phyloP scores from a whole-genome alignment of 2,113 vertebrate species.

The Thamnaconus septentrionalis region DNA sequence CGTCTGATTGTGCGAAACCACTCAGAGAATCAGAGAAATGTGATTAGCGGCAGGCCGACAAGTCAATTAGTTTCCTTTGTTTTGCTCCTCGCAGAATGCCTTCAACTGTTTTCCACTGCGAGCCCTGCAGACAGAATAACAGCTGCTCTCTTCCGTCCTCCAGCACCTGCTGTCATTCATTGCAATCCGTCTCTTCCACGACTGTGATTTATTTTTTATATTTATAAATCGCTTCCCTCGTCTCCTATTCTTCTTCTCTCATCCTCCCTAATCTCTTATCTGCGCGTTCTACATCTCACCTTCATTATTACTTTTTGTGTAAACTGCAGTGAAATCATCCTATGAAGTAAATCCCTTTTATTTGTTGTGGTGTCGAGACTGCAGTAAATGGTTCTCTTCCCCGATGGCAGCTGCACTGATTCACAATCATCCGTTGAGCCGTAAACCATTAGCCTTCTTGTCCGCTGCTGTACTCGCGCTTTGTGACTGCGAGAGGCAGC shows the following conservation, averaged over 20 bases:
- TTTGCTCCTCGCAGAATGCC: constrained; percentile 31
- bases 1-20: neutral
- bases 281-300: neutral
- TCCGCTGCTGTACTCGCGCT: constrained; percentile 34
- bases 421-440: constrained; percentile 34
- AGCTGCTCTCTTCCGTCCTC: constrained; percentile 36
- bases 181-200: neutral
- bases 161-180: neutral
- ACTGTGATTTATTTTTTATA: neutral
- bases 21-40: constrained; percentile 18
- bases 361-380: constrained; percentile 11
- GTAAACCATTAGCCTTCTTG: constrained; percentile 35
- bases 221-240: neutral
- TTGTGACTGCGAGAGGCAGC: constrained; percentile 20
- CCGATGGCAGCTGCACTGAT: constrained; percentile 14
- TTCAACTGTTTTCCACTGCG: constrained; percentile 45
- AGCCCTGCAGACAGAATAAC: constrained; percentile 24
- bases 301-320: no score
- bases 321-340: neutral
- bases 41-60: constrained; percentile 41
- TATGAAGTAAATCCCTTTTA: neutral
- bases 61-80: constrained; percentile 52
- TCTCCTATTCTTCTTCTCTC: neutral
- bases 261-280: neutral
- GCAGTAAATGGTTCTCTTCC: constrained; percentile 30